Evolutionary conservation across 2,113 vertebrate species (phyloP).

Genomic region (Potamarius usumacintae): DNA sequence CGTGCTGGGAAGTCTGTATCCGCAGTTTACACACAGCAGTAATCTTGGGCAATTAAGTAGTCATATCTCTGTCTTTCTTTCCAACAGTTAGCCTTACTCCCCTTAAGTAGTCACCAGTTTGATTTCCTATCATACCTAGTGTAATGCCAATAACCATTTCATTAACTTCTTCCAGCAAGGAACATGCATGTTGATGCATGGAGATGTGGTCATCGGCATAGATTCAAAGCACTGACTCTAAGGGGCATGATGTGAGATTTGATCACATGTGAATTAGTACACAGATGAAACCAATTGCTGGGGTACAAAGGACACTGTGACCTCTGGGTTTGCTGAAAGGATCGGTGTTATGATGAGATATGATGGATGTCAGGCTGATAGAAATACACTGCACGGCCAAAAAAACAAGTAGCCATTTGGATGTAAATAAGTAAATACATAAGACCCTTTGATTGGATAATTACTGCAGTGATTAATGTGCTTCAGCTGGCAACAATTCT

Average conservation of each 20-base stretch:
- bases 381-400: background rate
- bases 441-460: too few species aligned
- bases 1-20: constrained; percentile 52
- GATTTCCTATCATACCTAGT: background rate
- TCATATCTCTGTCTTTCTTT: constrained; percentile 8
- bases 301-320: constrained; percentile 31
- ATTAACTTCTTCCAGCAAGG: background rate
- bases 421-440: too few species aligned
- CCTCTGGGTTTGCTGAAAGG: constrained; percentile 19
- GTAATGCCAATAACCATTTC: background rate
- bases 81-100: background rate
- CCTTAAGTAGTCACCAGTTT: background rate
- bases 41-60: background rate
- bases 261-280: constrained; percentile 20
- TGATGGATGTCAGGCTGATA: background rate
- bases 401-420: too few species aligned
- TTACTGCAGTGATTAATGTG: too few species aligned
- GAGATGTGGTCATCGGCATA: background rate
- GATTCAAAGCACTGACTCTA: background rate
- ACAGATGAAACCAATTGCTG: background rate
- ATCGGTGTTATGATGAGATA: constrained; percentile 26
- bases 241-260: constrained; percentile 17
- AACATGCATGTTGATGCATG: constrained; percentile 4
- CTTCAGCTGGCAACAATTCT: too few species aligned
- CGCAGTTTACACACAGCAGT: constrained; percentile 30